A percentile compares a stretch with the other conserved stretches of the same genome.
Evolutionary conservation across 2,113 vertebrate species (phyloP).

Genomic region (Hemicordylus capensis): DNA sequence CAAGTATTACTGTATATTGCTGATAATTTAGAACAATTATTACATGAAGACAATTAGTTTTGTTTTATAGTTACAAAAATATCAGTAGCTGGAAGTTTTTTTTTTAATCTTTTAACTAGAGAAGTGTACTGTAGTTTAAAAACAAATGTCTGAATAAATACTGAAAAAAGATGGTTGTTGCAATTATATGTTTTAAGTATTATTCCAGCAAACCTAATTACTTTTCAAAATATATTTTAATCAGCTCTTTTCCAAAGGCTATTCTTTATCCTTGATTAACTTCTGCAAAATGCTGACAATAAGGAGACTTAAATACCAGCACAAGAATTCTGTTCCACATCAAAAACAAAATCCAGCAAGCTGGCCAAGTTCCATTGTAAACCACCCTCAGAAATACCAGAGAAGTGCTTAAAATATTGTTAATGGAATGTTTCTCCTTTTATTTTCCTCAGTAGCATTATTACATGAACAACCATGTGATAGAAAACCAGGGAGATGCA

Average conservation of each 20-base stretch:
- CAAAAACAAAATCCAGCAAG: constrained; percentile 52
- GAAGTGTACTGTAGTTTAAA: constrained; percentile 33
- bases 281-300: constrained; percentile 33
- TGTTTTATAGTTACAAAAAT: constrained; percentile 56
- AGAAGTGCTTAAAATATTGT: constrained; percentile 47
- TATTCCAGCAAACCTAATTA: constrained; percentile 41
- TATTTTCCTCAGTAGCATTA: constrained; percentile 36
- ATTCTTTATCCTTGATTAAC: constrained; percentile 31
- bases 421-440: constrained; percentile 43
- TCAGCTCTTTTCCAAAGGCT: constrained; percentile 27
- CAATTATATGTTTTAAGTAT: constrained; percentile 44
- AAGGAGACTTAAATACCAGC: constrained; percentile 51
- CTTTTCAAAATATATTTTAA: constrained; percentile 43
- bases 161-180: constrained; percentile 34
- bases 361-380: constrained; percentile 56
- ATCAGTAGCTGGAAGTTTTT: not conserved
- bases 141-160: constrained; percentile 9
- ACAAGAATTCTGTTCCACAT: constrained; percentile 45
- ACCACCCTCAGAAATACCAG: constrained; percentile 44
- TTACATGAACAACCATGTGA: constrained; percentile 71
- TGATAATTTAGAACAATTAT: constrained; percentile 52
- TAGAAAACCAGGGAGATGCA: constrained; percentile 77
- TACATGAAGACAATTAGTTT: constrained; percentile 56
- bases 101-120: constrained; percentile 42
- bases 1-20: constrained; percentile 47